Percentiles rank a stretch among this genome's conserved stretches.
Evolutionary conservation across 2,113 vertebrate genomes (phyloP).

Genomic region (Mirza zaza): DNA sequence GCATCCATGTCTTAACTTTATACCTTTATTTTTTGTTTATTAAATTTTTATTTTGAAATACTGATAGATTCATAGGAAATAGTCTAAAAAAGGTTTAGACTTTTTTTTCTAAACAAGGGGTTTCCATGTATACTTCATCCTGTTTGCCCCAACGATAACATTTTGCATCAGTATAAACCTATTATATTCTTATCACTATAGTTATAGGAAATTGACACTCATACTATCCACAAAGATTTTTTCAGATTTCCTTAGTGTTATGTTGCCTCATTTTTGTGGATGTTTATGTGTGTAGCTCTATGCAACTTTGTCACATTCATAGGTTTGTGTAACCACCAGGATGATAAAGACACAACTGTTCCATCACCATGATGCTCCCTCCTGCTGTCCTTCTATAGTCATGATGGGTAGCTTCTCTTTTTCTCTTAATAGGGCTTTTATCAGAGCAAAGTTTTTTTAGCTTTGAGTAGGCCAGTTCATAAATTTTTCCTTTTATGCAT

Average conservation of each 20-base stretch:
- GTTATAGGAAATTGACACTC: no score
- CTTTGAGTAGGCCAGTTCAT: not conserved
- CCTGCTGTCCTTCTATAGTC: no score
- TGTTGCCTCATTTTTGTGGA: no score
- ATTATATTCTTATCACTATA: not conserved
- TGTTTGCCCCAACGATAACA: not conserved
- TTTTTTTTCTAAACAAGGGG: no score
- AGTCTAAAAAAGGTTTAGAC: not conserved
- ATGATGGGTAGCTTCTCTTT: no score
- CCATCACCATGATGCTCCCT: no score
- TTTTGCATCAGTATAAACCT: not conserved
- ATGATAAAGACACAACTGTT: no score
- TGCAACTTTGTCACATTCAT: not conserved
- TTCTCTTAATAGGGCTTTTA: no score
- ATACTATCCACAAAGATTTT: no score
- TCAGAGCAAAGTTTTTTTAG: no score
- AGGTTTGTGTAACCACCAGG: not conserved
- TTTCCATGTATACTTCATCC: fast-evolving
- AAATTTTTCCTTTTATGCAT: not conserved
- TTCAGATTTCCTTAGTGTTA: no score
- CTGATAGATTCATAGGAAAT: not conserved
- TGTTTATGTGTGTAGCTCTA: not conserved
- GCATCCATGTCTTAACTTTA: constrained; percentile 21
- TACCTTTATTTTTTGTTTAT: no score
- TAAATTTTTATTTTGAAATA: not conserved